phyloP scores from a whole-genome alignment of 2,797 vertebrate genomes.

The Manis javanica region DNA sequence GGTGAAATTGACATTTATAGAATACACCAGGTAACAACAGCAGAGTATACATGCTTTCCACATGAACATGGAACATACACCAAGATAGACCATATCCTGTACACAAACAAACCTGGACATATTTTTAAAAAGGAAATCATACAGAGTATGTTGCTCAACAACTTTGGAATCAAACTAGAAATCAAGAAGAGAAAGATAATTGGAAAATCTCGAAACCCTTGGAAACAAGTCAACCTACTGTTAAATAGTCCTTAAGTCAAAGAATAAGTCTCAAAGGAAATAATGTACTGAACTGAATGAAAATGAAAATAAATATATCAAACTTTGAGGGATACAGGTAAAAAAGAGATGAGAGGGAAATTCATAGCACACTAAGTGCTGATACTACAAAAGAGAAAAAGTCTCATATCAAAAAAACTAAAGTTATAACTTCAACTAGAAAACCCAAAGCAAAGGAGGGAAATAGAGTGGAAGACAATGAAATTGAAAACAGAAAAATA shows the following conservation, averaged over 20 bases:
- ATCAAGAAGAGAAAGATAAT: background rate
- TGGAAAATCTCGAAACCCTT: background rate
- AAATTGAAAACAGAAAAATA: too few species aligned
- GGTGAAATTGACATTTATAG: background rate
- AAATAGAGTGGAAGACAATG: too few species aligned
- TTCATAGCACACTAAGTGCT: background rate
- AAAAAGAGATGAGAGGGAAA: background rate
- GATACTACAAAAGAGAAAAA: background rate
- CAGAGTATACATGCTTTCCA: background rate
- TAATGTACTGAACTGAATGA: background rate
- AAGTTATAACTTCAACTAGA: too few species aligned
- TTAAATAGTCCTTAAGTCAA: background rate
- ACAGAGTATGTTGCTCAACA: background rate
- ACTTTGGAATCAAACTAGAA: background rate
- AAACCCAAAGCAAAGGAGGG: too few species aligned
- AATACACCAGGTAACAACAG: background rate
- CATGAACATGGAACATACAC: background rate
- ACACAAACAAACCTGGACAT: background rate
- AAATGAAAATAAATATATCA: constrained; percentile 9
- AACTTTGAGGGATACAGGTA: background rate
- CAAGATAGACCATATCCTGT: background rate
- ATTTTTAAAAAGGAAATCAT: background rate
- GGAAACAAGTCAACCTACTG: background rate
- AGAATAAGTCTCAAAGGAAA: constrained; percentile 14
- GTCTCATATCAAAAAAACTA: too few species aligned